Conservation (phyloP, 2,797 vertebrate species). For the Acrocephalus scirpaceus region DNA sequence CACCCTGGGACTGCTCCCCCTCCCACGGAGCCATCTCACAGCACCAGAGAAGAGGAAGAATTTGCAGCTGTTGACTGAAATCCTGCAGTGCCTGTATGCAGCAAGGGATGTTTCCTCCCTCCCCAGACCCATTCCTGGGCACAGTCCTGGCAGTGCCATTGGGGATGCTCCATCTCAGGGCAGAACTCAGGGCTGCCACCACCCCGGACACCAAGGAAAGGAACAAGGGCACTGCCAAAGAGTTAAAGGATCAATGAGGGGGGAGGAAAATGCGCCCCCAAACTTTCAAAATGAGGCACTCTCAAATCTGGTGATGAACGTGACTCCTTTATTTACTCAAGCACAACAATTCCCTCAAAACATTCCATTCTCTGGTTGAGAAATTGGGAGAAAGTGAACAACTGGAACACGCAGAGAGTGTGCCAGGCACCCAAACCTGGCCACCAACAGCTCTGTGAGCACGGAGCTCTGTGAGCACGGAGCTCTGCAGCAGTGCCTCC, state of each 20-base stretch:
- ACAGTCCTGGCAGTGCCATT: accelerated
- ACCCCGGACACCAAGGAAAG: background rate
- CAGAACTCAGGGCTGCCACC: accelerated
- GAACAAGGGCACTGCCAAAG: background rate
- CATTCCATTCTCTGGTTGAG: background rate
- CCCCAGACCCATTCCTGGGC: background rate
- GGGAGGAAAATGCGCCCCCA: background rate
- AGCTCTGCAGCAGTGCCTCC: background rate
- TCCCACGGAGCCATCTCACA: background rate
- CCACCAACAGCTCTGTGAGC: background rate
- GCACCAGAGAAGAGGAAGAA: background rate
- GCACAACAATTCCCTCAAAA: background rate
- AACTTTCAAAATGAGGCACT: background rate
- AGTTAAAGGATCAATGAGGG: background rate
- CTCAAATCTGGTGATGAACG: background rate
- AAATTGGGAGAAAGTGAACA: slow-evolving; percentile 27
- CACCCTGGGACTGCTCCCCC: background rate
- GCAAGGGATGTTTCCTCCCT: background rate
- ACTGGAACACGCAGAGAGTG: background rate
- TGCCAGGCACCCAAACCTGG: background rate
- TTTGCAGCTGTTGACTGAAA: background rate
- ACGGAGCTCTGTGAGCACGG: accelerated
- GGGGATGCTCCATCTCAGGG: accelerated
- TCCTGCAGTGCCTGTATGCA: background rate
- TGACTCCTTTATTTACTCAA: background rate